A percentile compares a stretch with the other conserved stretches of the same genome.
Conservation (phyloP, 2,888 invertebrate genomes). For the Eupeodes luniger region DNA sequence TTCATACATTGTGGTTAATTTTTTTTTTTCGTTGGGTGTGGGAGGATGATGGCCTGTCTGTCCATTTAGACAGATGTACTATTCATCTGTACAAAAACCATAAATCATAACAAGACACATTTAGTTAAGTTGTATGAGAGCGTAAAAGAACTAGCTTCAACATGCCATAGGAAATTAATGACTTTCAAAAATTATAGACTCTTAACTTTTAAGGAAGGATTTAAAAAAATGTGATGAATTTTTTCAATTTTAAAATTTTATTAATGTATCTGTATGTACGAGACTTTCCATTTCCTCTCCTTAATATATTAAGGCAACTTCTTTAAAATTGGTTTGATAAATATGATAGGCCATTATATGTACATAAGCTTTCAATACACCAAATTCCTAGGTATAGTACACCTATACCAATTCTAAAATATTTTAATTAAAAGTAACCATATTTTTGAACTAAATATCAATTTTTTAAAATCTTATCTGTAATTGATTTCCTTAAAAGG, state of each 20-base stretch:
- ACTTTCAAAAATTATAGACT: not conserved
- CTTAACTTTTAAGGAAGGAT: not conserved
- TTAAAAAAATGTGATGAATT: not conserved
- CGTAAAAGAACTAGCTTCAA: not conserved
- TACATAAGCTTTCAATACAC: too few relatives aligned
- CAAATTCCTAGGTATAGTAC: too few relatives aligned
- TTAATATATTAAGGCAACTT: too few relatives aligned
- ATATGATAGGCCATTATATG: too few relatives aligned
- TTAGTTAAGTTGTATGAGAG: not conserved
- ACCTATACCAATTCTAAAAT: not conserved
- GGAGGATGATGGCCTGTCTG: constrained; percentile 2
- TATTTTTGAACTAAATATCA: too few relatives aligned
- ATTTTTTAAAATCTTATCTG: too few relatives aligned
- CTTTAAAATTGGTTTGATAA: too few relatives aligned
- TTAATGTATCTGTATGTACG: too few relatives aligned
- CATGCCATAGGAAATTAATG: not conserved
- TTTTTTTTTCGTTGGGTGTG: not conserved
- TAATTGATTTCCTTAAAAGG: not conserved
- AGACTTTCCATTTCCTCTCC: too few relatives aligned
- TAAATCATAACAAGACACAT: constrained; percentile 9
- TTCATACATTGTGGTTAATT: not conserved
- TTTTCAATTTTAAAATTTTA: too few relatives aligned
- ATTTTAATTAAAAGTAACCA: not conserved
- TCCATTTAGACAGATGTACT: not conserved
- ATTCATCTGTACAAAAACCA: not conserved